phyloP scores from a whole-genome alignment of 30 jellyfish, hydroid and myxozoan species.

The Aurelia aurita region DNA sequence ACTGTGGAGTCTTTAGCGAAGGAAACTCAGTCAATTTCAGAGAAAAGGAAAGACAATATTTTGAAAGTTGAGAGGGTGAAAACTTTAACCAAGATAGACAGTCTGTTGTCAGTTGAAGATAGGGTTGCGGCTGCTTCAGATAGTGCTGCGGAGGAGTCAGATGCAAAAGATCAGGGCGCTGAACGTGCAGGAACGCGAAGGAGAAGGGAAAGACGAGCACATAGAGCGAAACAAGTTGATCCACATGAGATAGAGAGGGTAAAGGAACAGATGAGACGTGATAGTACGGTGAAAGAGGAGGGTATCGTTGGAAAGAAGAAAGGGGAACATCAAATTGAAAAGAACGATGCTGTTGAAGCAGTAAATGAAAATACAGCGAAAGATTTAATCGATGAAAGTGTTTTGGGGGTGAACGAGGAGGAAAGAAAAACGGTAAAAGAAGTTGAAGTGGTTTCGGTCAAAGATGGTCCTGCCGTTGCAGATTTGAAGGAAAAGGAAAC shows the following conservation, averaged over 20 bases:
- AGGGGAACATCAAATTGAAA: too few species aligned
- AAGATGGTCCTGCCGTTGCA: background rate
- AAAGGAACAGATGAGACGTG: constrained; percentile 69
- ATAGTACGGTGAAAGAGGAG: constrained; percentile 13
- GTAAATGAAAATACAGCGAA: background rate
- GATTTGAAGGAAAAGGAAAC: background rate
- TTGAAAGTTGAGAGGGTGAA: too few species aligned
- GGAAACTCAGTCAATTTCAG: too few species aligned
- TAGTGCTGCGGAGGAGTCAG: constrained; percentile 24
- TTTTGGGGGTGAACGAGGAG: background rate
- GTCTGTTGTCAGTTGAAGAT: too few species aligned
- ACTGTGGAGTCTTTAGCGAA: too few species aligned
- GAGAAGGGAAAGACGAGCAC: constrained; percentile 64
- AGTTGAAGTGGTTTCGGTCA: background rate
- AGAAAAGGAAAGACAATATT: too few species aligned
- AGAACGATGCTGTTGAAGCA: background rate
- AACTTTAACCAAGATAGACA: too few species aligned
- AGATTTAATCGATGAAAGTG: background rate
- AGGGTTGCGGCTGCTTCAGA: too few species aligned
- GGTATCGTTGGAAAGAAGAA: background rate
- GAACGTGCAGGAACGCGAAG: constrained; percentile 70
- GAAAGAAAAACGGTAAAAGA: background rate
- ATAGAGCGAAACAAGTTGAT: constrained; percentile 63
- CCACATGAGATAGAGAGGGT: constrained; percentile 50
- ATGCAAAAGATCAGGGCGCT: constrained; percentile 9